Conservation (phyloP, 1,140 invertebrate genomes). For the Arctopsyche grandis region DNA sequence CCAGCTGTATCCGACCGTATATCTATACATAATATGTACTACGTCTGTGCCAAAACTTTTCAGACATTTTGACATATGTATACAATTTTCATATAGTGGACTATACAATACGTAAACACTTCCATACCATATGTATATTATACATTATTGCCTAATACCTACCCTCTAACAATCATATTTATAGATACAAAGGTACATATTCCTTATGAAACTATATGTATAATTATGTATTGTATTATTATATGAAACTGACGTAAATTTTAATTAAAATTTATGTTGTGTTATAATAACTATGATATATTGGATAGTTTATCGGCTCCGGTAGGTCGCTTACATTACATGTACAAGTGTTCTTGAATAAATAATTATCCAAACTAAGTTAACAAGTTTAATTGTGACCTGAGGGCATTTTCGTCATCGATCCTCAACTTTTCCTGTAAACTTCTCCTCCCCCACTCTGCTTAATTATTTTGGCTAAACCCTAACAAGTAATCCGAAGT, state of each 20-base stretch:
- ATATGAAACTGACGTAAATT: too few relatives aligned
- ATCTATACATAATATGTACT: background rate
- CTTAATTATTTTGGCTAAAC: slow-evolving; percentile 44
- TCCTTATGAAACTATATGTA: too few relatives aligned
- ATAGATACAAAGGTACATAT: too few relatives aligned
- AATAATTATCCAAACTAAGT: slow-evolving; percentile 47
- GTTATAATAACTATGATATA: background rate
- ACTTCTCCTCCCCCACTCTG: background rate
- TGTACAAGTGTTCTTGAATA: slow-evolving; percentile 51
- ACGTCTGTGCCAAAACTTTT: background rate
- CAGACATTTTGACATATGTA: background rate
- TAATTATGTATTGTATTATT: too few relatives aligned
- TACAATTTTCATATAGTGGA: too few relatives aligned
- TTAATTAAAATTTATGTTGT: too few relatives aligned
- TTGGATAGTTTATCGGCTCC: background rate
- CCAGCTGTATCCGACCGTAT: background rate
- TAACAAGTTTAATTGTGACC: slow-evolving; percentile 47
- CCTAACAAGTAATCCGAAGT: background rate
- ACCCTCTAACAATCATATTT: too few relatives aligned
- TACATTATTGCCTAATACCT: too few relatives aligned
- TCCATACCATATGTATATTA: too few relatives aligned
- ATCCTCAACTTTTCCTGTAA: slow-evolving; percentile 37
- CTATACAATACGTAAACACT: too few relatives aligned
- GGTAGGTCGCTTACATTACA: background rate
- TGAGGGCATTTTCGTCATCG: slow-evolving; percentile 35